These are phyloP conservation scores for Machaerirhynchus nigripectus DNA, from an alignment of 2,113 vertebrate genomes.

Conservation along the genomic window DNA sequence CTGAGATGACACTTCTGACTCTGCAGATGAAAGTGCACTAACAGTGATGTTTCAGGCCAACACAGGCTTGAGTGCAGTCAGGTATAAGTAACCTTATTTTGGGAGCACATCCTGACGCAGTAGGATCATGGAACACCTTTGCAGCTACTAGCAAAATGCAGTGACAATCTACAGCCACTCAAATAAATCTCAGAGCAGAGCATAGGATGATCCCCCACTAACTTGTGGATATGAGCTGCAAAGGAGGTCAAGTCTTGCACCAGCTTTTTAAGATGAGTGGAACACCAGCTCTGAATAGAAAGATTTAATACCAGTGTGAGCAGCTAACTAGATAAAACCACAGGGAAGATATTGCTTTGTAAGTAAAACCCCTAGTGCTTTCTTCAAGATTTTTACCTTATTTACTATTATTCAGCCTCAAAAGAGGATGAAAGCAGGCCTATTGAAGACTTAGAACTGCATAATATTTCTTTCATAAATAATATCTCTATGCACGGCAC, in stretches of 20 bases:
- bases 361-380: not conserved
- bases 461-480: conserved; percentile 37
- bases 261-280: not conserved
- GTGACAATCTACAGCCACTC: not conserved
- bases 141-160: not conserved
- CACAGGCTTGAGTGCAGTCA: not conserved
- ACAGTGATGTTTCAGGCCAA: not conserved
- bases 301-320: not conserved
- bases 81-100: not conserved
- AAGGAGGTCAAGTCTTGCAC: not conserved
- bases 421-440: not conserved
- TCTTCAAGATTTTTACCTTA: not conserved
- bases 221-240: not conserved
- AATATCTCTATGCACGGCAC: not conserved
- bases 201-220: not conserved
- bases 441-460: conserved; percentile 1
- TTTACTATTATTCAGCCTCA: not conserved
- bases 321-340: not conserved
- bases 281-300: not conserved
- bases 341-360: not conserved
- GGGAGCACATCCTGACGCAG: not conserved
- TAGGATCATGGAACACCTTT: not conserved
- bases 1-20: not conserved
- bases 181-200: not conserved
- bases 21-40: not conserved